Conservation (phyloP, 2,888 invertebrate species). For the Diarsia dahlii region DNA sequence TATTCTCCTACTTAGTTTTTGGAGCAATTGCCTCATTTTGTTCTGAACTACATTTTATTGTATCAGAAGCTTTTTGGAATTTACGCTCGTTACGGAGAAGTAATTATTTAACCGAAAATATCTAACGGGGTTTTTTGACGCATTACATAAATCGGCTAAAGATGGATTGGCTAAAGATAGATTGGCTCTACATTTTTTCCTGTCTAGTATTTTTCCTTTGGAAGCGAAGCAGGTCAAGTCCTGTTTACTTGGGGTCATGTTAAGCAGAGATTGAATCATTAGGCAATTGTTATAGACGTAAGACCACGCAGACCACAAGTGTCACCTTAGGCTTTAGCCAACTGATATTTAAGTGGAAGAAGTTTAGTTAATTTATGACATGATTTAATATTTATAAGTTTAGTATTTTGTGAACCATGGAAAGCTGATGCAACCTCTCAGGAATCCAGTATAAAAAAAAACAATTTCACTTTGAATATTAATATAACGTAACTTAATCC, state of each 20-base stretch:
- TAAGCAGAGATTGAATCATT: slow-evolving; percentile 21
- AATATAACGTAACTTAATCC: slow-evolving; percentile 35
- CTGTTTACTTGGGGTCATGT: slow-evolving; percentile 33
- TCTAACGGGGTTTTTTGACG: slow-evolving; percentile 27
- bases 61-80: slow-evolving; percentile 19
- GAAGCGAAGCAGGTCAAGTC: slow-evolving; percentile 43
- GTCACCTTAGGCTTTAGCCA: slow-evolving; percentile 6
- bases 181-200: slow-evolving; percentile 13
- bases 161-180: slow-evolving; percentile 3
- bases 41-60: background rate
- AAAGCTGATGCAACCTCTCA: slow-evolving; percentile 37
- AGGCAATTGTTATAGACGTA: slow-evolving; percentile 40
- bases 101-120: slow-evolving; percentile 15
- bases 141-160: slow-evolving; percentile 32
- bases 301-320: slow-evolving; percentile 23
- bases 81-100: slow-evolving; percentile 24
- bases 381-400: background rate
- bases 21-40: background rate
- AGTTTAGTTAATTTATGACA: too few relatives aligned
- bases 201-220: slow-evolving; percentile 34
- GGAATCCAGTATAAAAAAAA: slow-evolving; percentile 38
- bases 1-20: too few relatives aligned
- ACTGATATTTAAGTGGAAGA: slow-evolving; percentile 23
- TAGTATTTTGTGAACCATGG: background rate
- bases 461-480: slow-evolving; percentile 48